These are phyloP conservation scores for Bagarius yarrelli DNA, from an alignment of 2,113 vertebrate species.

Conservation along the genomic window DNA sequence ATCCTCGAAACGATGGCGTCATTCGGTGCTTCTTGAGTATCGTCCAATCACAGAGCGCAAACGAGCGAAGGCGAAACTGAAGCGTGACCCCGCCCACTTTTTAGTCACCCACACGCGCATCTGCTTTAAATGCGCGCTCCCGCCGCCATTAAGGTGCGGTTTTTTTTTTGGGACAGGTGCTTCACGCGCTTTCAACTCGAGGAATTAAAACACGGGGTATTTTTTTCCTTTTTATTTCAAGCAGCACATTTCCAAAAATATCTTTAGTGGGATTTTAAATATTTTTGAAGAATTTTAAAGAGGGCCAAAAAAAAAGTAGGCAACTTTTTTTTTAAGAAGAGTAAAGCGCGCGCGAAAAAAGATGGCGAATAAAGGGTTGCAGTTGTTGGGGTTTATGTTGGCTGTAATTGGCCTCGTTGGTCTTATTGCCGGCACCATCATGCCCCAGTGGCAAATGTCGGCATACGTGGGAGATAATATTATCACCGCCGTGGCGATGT, in stretches of 20 bases:
- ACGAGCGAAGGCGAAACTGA: constrained; percentile 64
- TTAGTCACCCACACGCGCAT: constrained; percentile 38
- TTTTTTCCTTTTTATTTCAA: too few species aligned
- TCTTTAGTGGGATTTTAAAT: neutral
- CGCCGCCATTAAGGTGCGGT: constrained; percentile 61
- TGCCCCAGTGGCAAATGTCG: constrained; percentile 88
- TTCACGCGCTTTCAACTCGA: neutral
- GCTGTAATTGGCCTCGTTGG: constrained; percentile 75
- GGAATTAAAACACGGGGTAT: neutral
- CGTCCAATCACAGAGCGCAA: constrained; percentile 8
- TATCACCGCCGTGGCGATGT: constrained; percentile 83
- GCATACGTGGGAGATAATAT: constrained; percentile 83
- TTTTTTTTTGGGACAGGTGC: constrained; percentile 62
- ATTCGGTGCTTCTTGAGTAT: neutral
- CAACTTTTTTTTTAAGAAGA: neutral
- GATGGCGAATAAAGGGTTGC: constrained; percentile 85
- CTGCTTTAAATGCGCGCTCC: constrained; percentile 26
- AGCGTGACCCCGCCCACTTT: constrained; percentile 36
- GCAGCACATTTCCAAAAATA: too few species aligned
- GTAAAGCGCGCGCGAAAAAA: neutral
- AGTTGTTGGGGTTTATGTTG: constrained; percentile 82
- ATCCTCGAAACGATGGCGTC: constrained; percentile 17
- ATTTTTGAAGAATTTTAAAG: neutral
- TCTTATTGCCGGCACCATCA: constrained; percentile 76
- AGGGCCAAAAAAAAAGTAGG: neutral